Evolutionary conservation across 2,113 vertebrate genomes (phyloP).

Genomic region (Ursus arctos): DNA sequence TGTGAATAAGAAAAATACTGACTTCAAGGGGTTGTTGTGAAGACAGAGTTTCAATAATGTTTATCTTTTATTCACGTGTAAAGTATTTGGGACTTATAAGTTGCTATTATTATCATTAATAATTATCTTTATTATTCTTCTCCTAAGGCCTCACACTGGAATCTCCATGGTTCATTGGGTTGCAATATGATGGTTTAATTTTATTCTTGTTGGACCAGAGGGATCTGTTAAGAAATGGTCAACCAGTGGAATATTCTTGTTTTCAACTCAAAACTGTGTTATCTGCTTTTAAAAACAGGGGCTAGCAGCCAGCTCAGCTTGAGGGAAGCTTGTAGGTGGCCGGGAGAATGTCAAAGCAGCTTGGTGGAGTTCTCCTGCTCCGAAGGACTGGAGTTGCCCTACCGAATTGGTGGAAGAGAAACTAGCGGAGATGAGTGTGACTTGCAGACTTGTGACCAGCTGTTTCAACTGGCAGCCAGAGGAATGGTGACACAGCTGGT

Average conservation of each 20-base stretch:
- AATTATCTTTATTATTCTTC: not conserved
- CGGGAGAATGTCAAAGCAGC: not conserved
- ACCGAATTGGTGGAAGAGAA: not conserved
- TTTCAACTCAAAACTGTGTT: not conserved
- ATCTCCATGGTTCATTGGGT: not conserved
- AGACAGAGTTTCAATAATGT: not conserved
- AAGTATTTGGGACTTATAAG: not conserved
- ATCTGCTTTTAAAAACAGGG: not conserved
- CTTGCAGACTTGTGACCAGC: not conserved
- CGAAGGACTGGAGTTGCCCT: not conserved
- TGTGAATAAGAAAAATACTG: not conserved
- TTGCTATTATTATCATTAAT: not conserved
- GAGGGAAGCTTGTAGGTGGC: not conserved
- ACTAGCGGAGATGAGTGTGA: not conserved
- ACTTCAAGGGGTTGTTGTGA: not conserved
- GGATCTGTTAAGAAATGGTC: not conserved
- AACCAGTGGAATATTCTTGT: not conserved
- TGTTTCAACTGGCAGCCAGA: not conserved
- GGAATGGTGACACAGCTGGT: not conserved
- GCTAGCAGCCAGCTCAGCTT: not conserved
- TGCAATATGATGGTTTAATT: not conserved
- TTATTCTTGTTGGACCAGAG: conserved; percentile 21
- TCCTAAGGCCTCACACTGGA: not conserved
- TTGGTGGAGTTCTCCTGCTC: not conserved
- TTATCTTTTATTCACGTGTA: conserved; percentile 4